These are phyloP conservation scores for Galbula dea DNA, from an alignment of 2,113 vertebrate genomes.

Conservation along the genomic window DNA sequence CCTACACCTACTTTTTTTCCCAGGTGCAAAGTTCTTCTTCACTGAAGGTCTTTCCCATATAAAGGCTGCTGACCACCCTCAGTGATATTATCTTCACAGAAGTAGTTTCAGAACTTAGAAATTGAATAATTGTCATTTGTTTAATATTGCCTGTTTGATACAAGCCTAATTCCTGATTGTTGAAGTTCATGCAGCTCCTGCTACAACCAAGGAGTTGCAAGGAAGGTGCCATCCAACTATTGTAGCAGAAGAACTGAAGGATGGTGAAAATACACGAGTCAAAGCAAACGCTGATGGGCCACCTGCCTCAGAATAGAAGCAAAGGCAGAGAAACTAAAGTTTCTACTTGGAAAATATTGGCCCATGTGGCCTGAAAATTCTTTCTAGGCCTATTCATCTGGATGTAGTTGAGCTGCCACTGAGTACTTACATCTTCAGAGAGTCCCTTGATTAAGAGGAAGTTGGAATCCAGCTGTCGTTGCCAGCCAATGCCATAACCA, in stretches of 20 bases:
- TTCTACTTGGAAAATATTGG: neutral
- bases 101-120: neutral
- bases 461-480: neutral
- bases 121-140: neutral
- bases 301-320: neutral
- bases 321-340: neutral
- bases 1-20: neutral
- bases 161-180: neutral
- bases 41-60: neutral
- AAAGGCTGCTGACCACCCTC: neutral
- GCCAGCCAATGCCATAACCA: neutral
- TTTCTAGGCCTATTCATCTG: neutral
- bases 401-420: rapidly evolving
- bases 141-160: neutral
- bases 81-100: neutral
- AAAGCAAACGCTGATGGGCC: neutral
- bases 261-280: neutral
- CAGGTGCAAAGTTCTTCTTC: neutral
- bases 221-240: neutral
- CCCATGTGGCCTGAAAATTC: neutral
- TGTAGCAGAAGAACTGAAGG: neutral
- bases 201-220: neutral
- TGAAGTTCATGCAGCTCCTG: neutral
- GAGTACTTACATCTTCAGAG: neutral
- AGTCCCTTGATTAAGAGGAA: neutral